Evolutionary conservation across 2,113 vertebrate genomes (phyloP).

Genomic region (Sturnus vulgaris): DNA sequence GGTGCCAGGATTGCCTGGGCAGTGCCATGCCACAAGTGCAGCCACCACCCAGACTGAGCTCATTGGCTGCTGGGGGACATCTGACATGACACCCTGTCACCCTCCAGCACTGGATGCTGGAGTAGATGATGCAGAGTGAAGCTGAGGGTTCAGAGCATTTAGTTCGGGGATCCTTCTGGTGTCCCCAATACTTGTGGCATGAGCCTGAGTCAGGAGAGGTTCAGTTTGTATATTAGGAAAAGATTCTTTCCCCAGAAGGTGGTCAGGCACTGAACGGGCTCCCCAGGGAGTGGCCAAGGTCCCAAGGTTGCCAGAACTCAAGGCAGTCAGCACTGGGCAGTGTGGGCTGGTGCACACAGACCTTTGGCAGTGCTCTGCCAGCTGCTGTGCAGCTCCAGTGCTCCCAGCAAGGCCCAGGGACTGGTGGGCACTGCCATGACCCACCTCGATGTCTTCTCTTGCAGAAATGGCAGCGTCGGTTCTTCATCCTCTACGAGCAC

Average conservation of each 20-base stretch:
- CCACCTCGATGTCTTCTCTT: not conserved
- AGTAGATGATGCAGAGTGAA: not conserved
- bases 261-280: not conserved
- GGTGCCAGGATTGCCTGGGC: not conserved
- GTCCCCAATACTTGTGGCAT: not conserved
- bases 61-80: not conserved
- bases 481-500: conserved; percentile 95
- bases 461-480: conserved; percentile 96
- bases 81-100: not conserved
- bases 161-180: not conserved
- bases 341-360: not conserved
- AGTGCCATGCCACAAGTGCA: not conserved
- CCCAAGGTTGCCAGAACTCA: not conserved
- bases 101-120: not conserved
- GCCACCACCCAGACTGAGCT: not conserved
- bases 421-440: not conserved
- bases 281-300: not conserved
- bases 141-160: not conserved
- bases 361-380: not conserved
- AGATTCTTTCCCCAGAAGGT: not conserved
- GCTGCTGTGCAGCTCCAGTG: not conserved
- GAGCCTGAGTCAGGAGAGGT: not conserved
- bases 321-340: not conserved
- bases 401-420: fast-evolving
- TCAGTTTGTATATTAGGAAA: not conserved